Percentiles rank a stretch among this genome's conserved stretches.
Conservation (phyloP, 2,888 invertebrate genomes). For the Blastobasis lacticolella region DNA sequence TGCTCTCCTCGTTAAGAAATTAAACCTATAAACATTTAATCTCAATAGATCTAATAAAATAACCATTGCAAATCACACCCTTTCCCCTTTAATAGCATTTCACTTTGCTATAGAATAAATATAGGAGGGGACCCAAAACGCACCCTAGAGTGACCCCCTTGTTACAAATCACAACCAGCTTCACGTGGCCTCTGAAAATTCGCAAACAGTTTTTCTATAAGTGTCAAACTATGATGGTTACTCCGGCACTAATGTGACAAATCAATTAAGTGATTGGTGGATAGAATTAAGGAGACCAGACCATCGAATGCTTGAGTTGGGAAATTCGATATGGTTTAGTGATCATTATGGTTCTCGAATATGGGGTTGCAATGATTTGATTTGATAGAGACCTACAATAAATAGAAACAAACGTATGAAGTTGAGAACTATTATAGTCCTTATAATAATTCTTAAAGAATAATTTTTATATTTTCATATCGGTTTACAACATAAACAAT, state of each 20-base stretch:
- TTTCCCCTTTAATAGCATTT: constrained; percentile 50
- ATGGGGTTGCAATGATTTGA: too few relatives aligned
- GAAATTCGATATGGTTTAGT: constrained; percentile 7
- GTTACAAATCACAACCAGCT: too few relatives aligned
- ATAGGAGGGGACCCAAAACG: constrained; percentile 23
- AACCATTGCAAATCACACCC: constrained; percentile 64
- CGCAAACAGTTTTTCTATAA: too few relatives aligned
- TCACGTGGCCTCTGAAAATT: too few relatives aligned
- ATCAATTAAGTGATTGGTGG: constrained; percentile 63
- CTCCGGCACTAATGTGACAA: constrained; percentile 38
- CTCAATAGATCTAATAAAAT: constrained; percentile 62
- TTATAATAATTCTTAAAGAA: too few relatives aligned
- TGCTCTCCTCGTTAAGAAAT: neutral
- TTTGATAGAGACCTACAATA: too few relatives aligned
- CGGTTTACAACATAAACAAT: too few relatives aligned
- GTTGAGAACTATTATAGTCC: too few relatives aligned
- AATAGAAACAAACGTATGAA: too few relatives aligned
- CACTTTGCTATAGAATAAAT: constrained; percentile 25
- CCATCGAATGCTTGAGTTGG: constrained; percentile 1
- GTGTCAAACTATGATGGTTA: neutral
- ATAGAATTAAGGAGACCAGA: neutral
- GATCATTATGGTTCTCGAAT: too few relatives aligned
- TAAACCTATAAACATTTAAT: constrained; percentile 44
- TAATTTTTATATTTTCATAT: too few relatives aligned
- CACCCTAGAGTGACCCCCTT: constrained; percentile 14